Conservation (phyloP, 2,888 invertebrate species). For the Phaonia tiefii region DNA sequence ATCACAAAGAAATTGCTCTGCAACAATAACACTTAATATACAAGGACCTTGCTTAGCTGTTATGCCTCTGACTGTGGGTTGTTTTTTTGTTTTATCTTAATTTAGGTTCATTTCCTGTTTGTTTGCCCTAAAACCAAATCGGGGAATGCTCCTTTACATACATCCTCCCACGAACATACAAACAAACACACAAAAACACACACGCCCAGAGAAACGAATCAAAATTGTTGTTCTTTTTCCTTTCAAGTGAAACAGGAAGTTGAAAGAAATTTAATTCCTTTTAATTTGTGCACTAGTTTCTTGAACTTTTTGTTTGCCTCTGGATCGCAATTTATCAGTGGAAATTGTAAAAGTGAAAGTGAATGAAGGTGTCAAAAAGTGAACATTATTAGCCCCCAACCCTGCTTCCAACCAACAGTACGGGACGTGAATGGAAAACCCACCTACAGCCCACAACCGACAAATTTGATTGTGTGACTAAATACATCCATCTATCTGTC, state of each 20-base stretch:
- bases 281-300: neutral
- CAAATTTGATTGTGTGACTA: slow-evolving; percentile 6
- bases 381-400: slow-evolving; percentile 16
- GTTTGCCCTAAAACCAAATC: slow-evolving; percentile 20
- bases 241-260: slow-evolving; percentile 22
- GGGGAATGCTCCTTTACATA: neutral
- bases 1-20: neutral
- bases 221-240: neutral
- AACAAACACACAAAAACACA: neutral
- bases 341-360: neutral
- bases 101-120: slow-evolving; percentile 30
- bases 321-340: neutral
- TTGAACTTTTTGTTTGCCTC: neutral
- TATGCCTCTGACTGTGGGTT: neutral
- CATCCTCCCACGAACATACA: slow-evolving; percentile 7
- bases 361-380: slow-evolving; percentile 9
- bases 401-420: too few species aligned
- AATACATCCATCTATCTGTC: too few species aligned
- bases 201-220: neutral
- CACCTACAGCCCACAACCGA: too few species aligned
- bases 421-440: too few species aligned
- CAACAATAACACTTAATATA: neutral
- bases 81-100: slow-evolving; percentile 25
- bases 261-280: slow-evolving; percentile 17
- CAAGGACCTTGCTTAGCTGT: neutral